Conservation (phyloP, 2,888 invertebrate genomes). For the Lacanobia oleracea region DNA sequence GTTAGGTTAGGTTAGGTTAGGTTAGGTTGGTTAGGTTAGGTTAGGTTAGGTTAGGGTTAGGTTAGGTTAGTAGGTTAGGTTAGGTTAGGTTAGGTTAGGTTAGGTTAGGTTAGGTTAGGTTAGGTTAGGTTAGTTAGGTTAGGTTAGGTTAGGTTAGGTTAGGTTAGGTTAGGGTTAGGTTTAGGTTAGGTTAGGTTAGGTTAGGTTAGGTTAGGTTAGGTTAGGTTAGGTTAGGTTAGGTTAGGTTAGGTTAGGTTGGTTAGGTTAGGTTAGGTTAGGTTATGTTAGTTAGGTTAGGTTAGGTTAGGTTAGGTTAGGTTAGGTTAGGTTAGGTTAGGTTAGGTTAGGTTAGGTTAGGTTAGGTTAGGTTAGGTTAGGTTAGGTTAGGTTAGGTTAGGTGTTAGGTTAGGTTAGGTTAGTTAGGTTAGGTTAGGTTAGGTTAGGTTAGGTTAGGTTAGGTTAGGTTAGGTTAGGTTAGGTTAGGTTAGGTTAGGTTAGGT, state of each 20-base stretch:
- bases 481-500: not conserved
- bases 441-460: not conserved
- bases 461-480: not conserved
- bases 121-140: not conserved
- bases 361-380: not conserved
- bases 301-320: not conserved
- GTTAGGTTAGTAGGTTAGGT: too few relatives aligned
- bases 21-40: conserved; percentile 56
- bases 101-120: not conserved
- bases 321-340: not conserved
- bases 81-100: not conserved
- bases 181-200: not conserved
- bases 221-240: not conserved
- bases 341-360: not conserved
- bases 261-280: conserved; percentile 1
- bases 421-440: conserved; percentile 1
- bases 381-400: not conserved
- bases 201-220: not conserved
- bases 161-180: too few relatives aligned
- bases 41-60: too few relatives aligned
- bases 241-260: not conserved
- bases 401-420: not conserved
- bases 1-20: conserved; percentile 60
- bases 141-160: not conserved
- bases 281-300: not conserved